Evolutionary conservation across 2,797 vertebrate genomes (phyloP).

Genomic region (Hypotaenidia philippensis): DNA sequence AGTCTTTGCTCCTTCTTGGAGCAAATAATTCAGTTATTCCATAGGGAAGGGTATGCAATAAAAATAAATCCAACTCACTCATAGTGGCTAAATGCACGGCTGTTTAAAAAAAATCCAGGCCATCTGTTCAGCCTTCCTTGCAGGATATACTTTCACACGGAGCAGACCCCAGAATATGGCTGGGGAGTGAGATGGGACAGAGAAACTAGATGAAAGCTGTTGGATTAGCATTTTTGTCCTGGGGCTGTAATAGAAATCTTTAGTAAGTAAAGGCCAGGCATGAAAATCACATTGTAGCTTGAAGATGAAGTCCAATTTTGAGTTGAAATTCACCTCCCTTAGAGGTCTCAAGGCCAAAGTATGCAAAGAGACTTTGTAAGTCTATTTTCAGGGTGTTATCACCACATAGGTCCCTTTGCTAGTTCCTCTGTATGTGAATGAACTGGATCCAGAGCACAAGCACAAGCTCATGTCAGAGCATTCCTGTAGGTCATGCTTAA

Average conservation of each 20-base stretch:
- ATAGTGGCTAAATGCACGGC: not conserved
- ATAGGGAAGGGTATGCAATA: not conserved
- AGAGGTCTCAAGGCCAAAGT: not conserved
- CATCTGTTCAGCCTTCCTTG: not conserved
- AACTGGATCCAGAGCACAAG: not conserved
- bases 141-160: not conserved
- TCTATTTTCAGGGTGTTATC: not conserved
- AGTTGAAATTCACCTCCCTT: not conserved
- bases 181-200: not conserved
- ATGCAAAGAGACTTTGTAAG: not conserved
- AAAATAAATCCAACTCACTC: not conserved
- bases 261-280: not conserved
- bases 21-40: not conserved
- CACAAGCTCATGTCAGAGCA: not conserved
- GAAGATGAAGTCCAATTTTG: not conserved
- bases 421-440: not conserved
- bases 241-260: not conserved
- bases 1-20: not conserved
- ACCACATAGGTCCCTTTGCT: not conserved
- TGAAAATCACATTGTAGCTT: constrained; percentile 15
- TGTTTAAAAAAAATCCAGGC: not conserved
- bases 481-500: not conserved
- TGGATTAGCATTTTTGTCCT: not conserved
- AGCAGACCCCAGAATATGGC: not conserved
- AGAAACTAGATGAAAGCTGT: not conserved